Evolutionary conservation across 2,888 invertebrate genomes (phyloP).

Genomic region (Deilephila porcellus): DNA sequence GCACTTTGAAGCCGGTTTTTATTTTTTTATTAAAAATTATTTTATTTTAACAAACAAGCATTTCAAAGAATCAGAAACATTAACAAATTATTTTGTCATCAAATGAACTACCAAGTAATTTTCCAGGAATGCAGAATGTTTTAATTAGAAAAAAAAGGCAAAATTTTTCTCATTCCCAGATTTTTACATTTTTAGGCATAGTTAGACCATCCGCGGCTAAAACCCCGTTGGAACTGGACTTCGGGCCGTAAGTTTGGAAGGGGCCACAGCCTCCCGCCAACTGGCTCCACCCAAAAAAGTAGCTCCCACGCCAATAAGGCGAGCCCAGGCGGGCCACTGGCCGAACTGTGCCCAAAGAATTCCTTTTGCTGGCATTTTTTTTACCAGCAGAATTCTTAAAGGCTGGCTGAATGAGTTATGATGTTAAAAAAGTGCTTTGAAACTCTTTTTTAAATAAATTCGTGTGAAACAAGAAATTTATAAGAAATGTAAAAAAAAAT

Average conservation of each 20-base stretch:
- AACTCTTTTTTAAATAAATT: neutral
- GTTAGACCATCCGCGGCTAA: constrained; percentile 4
- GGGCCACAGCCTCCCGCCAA: constrained; percentile 25
- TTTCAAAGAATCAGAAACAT: too few species aligned
- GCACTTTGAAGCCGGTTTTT: too few species aligned
- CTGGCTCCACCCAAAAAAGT: constrained; percentile 24
- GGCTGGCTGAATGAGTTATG: too few species aligned
- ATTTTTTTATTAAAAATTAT: too few species aligned
- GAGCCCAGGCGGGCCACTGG: constrained; percentile 20
- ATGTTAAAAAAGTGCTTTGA: neutral
- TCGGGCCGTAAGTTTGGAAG: constrained; percentile 24
- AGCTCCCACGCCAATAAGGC: constrained; percentile 24
- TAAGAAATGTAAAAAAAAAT: neutral
- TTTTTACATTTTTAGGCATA: neutral
- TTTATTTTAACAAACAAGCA: too few species aligned
- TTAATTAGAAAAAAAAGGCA: neutral
- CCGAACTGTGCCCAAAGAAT: constrained; percentile 8
- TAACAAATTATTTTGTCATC: too few species aligned
- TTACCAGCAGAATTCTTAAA: neutral
- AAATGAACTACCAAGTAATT: too few species aligned
- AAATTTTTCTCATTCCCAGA: neutral
- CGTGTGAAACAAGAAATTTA: neutral
- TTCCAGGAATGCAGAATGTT: too few species aligned
- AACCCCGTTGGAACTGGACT: constrained; percentile 17
- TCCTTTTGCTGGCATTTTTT: constrained; percentile 10